These are phyloP conservation scores for Argynnis bischoffii DNA, from an alignment of 2,888 invertebrate species.

Conservation along the genomic window DNA sequence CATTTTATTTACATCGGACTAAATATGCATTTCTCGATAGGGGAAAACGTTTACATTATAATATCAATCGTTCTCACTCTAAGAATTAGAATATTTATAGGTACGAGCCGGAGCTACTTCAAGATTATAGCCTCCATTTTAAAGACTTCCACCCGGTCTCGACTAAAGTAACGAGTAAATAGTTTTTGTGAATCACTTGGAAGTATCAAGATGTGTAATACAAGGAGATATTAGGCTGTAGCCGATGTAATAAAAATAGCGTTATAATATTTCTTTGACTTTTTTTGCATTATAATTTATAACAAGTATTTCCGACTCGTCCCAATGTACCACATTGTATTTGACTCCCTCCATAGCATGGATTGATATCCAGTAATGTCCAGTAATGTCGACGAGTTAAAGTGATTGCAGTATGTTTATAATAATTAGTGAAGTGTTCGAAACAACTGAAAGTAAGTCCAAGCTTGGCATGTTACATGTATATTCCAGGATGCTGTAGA, in stretches of 20 bases:
- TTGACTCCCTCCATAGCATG: slow-evolving; percentile 8
- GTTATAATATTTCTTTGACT: no score
- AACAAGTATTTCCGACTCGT: slow-evolving; percentile 18
- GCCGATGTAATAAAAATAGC: no score
- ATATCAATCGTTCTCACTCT: slow-evolving; percentile 9
- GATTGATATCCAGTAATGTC: slow-evolving; percentile 11
- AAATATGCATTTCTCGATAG: slow-evolving; percentile 7
- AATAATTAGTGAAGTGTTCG: slow-evolving; percentile 7
- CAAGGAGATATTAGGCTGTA: no score
- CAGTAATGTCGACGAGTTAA: not conserved
- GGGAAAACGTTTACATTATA: not conserved
- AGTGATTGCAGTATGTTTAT: slow-evolving; percentile 5
- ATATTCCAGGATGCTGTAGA: slow-evolving; percentile 72
- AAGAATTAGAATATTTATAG: not conserved
- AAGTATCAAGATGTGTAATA: no score
- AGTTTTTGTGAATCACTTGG: not conserved
- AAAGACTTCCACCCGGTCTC: not conserved
- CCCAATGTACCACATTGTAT: slow-evolving; percentile 6
- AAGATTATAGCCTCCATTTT: not conserved
- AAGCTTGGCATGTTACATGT: slow-evolving; percentile 70
- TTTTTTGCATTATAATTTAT: no score
- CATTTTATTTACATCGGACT: slow-evolving; percentile 14
- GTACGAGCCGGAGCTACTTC: slow-evolving; percentile 15
- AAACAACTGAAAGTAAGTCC: slow-evolving; percentile 41
- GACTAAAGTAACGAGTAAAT: not conserved